Conservation (phyloP, 2,797 vertebrate species). For the Cossypha caffra region DNA sequence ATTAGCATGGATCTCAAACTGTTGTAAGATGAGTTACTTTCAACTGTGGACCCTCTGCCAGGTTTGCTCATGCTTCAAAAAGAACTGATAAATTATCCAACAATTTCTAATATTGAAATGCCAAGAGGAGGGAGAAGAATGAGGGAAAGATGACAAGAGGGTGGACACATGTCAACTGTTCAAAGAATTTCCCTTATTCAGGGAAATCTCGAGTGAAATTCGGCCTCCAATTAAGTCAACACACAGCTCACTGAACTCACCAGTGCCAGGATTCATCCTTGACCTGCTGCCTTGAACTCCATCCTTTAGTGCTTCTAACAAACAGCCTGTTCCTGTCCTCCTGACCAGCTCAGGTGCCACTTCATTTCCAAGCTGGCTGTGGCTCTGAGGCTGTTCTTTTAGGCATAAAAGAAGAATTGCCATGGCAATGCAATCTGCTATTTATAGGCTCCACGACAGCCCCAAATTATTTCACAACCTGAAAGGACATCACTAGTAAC, state of each 20-base stretch:
- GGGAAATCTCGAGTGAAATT: constrained; percentile 23
- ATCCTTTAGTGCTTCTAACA: background rate
- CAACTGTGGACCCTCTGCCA: constrained; percentile 5
- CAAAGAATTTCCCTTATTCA: constrained; percentile 30
- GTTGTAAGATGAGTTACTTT: background rate
- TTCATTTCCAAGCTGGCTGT: background rate
- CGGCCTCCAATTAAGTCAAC: background rate
- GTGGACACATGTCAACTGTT: background rate
- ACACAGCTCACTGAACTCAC: background rate
- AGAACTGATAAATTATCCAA: constrained; percentile 32
- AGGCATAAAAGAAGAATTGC: background rate
- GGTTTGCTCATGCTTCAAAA: constrained; percentile 14
- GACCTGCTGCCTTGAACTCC: background rate
- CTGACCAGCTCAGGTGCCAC: background rate
- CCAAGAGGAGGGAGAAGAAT: constrained; percentile 11
- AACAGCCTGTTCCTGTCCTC: background rate
- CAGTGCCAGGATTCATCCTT: background rate
- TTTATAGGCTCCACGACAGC: background rate
- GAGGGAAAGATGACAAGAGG: background rate
- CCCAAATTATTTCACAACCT: background rate
- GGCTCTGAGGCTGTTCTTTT: background rate
- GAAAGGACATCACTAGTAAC: background rate
- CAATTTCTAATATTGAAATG: constrained; percentile 42
- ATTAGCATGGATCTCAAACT: background rate
- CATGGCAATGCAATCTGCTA: background rate